phyloP scores from a whole-genome alignment of 92 coral and sea anemone species.

The Phymanthus crucifer region DNA sequence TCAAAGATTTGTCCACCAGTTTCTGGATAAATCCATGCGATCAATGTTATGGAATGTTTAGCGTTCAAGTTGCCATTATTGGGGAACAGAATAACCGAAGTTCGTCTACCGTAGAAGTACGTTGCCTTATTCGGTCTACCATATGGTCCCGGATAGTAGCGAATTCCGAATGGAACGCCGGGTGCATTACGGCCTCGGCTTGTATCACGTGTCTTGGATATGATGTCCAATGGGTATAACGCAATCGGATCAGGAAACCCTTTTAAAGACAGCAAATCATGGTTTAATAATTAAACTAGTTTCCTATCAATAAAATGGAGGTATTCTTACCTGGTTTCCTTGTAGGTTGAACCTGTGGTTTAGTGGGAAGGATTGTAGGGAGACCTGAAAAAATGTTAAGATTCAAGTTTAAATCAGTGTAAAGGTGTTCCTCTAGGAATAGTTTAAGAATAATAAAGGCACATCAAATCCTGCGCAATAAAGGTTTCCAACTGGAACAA shows the following conservation, averaged over 20 bases:
- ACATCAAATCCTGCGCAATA: no score
- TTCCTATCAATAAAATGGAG: not conserved
- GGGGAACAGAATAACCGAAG: conserved; percentile 77
- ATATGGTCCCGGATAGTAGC: conserved; percentile 75
- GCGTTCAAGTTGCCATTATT: conserved; percentile 66
- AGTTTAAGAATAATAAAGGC: no score
- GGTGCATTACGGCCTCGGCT: conserved; percentile 68
- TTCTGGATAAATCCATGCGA: conserved; percentile 72
- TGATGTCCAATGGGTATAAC: conserved; percentile 62
- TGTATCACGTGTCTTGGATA: conserved; percentile 65
- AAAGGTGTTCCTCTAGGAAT: no score
- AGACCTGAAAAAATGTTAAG: conserved; percentile 18
- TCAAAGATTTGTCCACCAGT: conserved; percentile 74
- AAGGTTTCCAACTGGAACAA: no score
- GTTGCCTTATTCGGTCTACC: conserved; percentile 70
- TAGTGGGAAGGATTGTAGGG: conserved; percentile 46
- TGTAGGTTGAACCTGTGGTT: conserved; percentile 39
- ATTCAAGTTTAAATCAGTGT: not conserved
- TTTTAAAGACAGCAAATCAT: conserved; percentile 11
- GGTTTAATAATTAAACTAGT: not conserved
- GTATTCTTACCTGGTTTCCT: conserved; percentile 40
- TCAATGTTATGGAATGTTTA: conserved; percentile 60
- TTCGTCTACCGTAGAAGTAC: conserved; percentile 60
- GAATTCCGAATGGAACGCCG: conserved; percentile 54
- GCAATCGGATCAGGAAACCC: conserved; percentile 78